These are phyloP conservation scores for Eriosoma lanigerum DNA, from an alignment of 1,140 invertebrate genomes.

Conservation along the genomic window DNA sequence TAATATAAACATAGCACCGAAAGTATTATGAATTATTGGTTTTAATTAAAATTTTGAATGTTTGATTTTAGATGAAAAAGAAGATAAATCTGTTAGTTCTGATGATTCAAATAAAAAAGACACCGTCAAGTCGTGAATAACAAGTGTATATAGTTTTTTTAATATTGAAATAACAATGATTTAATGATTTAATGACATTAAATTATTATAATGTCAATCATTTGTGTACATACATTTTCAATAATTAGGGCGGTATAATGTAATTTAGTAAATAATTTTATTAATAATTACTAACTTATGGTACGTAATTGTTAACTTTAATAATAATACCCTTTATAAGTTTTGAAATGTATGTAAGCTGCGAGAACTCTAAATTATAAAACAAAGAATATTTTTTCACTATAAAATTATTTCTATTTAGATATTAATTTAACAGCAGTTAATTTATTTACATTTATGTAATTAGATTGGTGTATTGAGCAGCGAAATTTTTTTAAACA, in stretches of 20 bases:
- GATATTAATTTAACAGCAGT: background rate
- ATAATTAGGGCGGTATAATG: constrained; percentile 33
- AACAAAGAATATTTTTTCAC: constrained; percentile 21
- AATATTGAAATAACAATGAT: constrained; percentile 24
- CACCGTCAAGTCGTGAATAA: constrained; percentile 35
- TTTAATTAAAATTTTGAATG: background rate
- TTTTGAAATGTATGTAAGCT: constrained; percentile 30
- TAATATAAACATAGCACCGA: background rate
- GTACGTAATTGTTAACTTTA: constrained; percentile 27
- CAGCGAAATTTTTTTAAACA: background rate
- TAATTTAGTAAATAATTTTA: constrained; percentile 43
- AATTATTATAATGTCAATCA: constrained; percentile 22
- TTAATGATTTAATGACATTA: constrained; percentile 22
- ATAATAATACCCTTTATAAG: constrained; percentile 35
- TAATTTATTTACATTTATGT: constrained; percentile 1
- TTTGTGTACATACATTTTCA: constrained; percentile 35
- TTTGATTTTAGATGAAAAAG: constrained; percentile 47
- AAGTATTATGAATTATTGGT: background rate
- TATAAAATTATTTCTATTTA: constrained; percentile 2
- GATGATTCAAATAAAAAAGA: constrained; percentile 51
- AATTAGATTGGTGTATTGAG: constrained; percentile 16
- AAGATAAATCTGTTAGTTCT: constrained; percentile 50
- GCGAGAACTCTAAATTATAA: background rate
- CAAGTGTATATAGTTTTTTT: constrained; percentile 14
- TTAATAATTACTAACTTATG: constrained; percentile 42